These are phyloP conservation scores for Halocaridina rubra DNA, from an alignment of 2,888 invertebrate genomes.

Conservation along the genomic window DNA sequence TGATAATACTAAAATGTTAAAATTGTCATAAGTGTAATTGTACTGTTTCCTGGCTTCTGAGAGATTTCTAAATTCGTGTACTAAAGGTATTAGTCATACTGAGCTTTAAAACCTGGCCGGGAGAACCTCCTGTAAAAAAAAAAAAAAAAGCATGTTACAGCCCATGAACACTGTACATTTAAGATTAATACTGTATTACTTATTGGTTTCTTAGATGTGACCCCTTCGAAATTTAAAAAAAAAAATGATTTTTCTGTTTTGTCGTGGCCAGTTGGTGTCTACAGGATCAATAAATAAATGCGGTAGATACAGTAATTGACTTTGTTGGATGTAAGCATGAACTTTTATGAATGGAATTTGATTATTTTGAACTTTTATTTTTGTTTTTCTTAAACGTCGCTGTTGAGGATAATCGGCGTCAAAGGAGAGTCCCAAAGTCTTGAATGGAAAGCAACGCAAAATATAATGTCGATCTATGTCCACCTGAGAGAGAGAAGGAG, in stretches of 20 bases:
- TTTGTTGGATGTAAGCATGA: constrained; percentile 58
- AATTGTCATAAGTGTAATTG: not conserved
- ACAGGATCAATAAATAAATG: constrained; percentile 52
- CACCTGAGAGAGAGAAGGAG: too few species aligned
- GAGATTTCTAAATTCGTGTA: not conserved
- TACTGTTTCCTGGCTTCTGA: not conserved
- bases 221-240: constrained; percentile 54
- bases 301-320: constrained; percentile 46
- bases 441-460: constrained; percentile 47
- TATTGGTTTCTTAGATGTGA: constrained; percentile 60
- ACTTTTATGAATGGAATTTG: constrained; percentile 44
- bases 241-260: constrained; percentile 59
- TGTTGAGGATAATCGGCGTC: constrained; percentile 50
- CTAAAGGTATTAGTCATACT: not conserved
- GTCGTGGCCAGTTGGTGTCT: constrained; percentile 60
- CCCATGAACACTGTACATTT: constrained; percentile 49
- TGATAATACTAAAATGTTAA: not conserved
- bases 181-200: constrained; percentile 58
- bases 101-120: not conserved
- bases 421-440: constrained; percentile 50
- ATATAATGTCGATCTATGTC: too few species aligned
- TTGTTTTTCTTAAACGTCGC: constrained; percentile 38
- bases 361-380: constrained; percentile 23
- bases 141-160: too few species aligned
- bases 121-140: not conserved